phyloP scores from a whole-genome alignment of 2,888 invertebrate genomes.

The Lasioglossum morio region DNA sequence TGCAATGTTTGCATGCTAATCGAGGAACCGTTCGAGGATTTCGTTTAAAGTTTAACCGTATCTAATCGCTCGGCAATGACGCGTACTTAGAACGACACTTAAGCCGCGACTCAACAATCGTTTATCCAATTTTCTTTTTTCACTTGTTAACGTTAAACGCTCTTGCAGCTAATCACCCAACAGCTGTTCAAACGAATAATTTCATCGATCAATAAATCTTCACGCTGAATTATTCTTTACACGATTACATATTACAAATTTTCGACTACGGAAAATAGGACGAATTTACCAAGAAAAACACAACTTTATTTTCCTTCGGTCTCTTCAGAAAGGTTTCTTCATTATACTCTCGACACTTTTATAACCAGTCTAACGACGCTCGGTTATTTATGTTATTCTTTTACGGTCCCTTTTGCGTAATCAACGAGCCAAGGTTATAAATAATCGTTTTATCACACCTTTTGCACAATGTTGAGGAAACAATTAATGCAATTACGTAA shows the following conservation, averaged over 20 bases:
- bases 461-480: background rate
- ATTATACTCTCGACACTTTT: background rate
- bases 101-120: background rate
- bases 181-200: background rate
- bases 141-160: background rate
- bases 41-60: conserved; percentile 4
- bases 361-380: background rate
- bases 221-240: too few relatives aligned
- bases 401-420: background rate
- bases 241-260: too few relatives aligned
- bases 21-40: background rate
- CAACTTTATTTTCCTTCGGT: background rate
- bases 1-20: conserved; percentile 1
- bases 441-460: conserved; percentile 2
- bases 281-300: too few relatives aligned
- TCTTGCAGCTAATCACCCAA: background rate
- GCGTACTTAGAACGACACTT: background rate
- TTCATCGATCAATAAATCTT: background rate
- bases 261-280: too few relatives aligned
- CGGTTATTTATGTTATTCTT: background rate
- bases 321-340: background rate
- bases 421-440: background rate
- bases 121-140: background rate
- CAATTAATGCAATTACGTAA: background rate
- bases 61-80: background rate